Evolutionary conservation across 2,797 vertebrate genomes (phyloP), one percentile per base, ranked within the genome.

Genomic region (Pipistrellus pipistrellus): DNA sequence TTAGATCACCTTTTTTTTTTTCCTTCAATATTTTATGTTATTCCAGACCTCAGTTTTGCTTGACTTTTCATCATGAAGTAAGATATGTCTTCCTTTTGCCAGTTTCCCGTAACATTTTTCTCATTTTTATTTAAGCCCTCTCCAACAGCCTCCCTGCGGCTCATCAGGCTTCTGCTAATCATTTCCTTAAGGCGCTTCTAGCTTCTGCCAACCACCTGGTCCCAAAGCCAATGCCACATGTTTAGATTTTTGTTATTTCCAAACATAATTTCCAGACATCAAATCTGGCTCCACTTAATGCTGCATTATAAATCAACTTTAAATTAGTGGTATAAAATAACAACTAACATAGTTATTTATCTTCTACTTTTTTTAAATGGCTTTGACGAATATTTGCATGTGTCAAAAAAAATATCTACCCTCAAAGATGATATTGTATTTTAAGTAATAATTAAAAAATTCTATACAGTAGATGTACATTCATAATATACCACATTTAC

Each of bases 371-470:
- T 55, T 59, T 77, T 83, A 85, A 84, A n/a, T 38, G 6, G 14
- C 48, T 72, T 4, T 75, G 35, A 95, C 81, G 44, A 20, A 64
- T 64, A 64, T 2, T 51, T 30, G 1, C 12, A 14, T 53, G 25
- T 78, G 10, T 59, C 13, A 88, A 85, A 72, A 83, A n/a, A 85
- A 81, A 85, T 64, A 12, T 85, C 25, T 81, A 18, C 13, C 18
- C 17, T 85, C 53, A 77, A 76, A 90, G 15, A 11, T n/a, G 64
- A 53, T 53, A 20, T 71, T 7, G 6, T 35, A 71, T 64, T 55
- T 88, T 85, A 73, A 78, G 55, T 48, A 71, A 59, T 51, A 66
- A 90, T 57, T 25, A 72, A 48, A 59, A 75, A 57, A 6, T 93
- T 84, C 35, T 32, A 13, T 23, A 77, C 76, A 17, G 25, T n/a